Percentiles rank a stretch among this genome's conserved stretches.
These are phyloP conservation scores for Hyposoter didymator DNA, from an alignment of 2,888 invertebrate genomes.

Conservation along the genomic window DNA sequence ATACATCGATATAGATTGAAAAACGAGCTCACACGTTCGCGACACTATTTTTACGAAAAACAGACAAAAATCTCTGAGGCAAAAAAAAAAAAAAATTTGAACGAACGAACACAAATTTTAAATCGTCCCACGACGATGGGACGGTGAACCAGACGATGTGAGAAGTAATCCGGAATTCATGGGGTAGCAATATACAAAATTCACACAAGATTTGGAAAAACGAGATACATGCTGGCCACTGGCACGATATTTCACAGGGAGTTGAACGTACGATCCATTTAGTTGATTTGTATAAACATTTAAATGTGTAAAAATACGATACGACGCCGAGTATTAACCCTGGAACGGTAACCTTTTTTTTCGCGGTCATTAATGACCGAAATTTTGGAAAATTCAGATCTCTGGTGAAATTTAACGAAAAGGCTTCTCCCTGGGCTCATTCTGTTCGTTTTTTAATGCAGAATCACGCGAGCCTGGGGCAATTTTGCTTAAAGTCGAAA, in stretches of 20 bases:
- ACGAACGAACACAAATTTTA: neutral
- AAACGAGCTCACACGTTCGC: neutral
- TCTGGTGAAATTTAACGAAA: too few species aligned
- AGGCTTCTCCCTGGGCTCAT: too few species aligned
- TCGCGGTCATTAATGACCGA: too few species aligned
- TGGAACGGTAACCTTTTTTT: neutral
- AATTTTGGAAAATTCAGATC: too few species aligned
- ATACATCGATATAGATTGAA: constrained; percentile 1
- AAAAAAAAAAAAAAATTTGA: neutral
- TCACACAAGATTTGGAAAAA: constrained; percentile 57
- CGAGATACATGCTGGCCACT: constrained; percentile 57
- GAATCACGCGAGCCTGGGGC: neutral
- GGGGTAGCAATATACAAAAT: constrained; percentile 43
- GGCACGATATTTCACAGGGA: constrained; percentile 53
- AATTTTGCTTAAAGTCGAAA: constrained; percentile 22
- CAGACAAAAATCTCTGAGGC: constrained; percentile 3
- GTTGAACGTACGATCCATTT: constrained; percentile 37
- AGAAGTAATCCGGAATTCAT: constrained; percentile 56
- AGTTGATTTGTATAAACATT: constrained; percentile 4
- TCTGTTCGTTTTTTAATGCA: too few species aligned
- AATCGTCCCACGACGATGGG: neutral
- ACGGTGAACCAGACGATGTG: constrained; percentile 28
- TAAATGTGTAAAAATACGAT: constrained; percentile 13
- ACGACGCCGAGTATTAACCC: neutral
- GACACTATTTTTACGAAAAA: neutral